Base-by-base conservation (phyloP, 2,888 invertebrate genomes). In the Ichneumoninae sp. region DNA sequence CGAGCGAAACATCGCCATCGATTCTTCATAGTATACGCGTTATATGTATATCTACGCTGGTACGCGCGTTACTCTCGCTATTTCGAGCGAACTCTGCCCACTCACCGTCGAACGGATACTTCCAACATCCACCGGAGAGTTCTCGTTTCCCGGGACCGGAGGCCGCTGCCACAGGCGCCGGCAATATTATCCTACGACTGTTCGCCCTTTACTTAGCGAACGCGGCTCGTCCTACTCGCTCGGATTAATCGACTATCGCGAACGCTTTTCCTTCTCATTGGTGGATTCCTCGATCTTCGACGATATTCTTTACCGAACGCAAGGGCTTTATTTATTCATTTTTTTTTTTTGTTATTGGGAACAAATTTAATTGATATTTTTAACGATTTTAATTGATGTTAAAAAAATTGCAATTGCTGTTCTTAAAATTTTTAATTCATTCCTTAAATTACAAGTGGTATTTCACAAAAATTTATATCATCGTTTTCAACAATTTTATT, bases 1-100 rank as follows among this genome's bases (percentile, higher is more conserved):
- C 81, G 65, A 70, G 44, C 70, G 54, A 52, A 81, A 76, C 65
- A 33, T 47, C 22, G 44, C 33, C 70, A 70, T 76, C 63, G 75
- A 81, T 81, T 81, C 52, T 50, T 63, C 52, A 30, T 52, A 40
- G 22, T n/a, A 26, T 33, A 70, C 52, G 50, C 60, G 44, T 16
- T 30, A 16, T n/a, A 22, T 22, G 66, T 65, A 30, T 73, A 73
- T 65, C 6, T n/a, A 36, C 36, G n/a, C 36, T 13, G 44, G 44
- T 47, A 40, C 8, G 44, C 44, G 44, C 44, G n/a, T 50, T 50
- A 19, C 63, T 36, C 75, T 16, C 33, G 63, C 65, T 73, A 73
- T 73, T 73, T 73, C 44, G 73, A 40, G 57, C 73, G 44, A 60
- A 44, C 10, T n/a, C 26, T 60, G 73, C 60, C 57, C 73, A 60